Evolutionary conservation across 2,888 invertebrate genomes (phyloP).

Genomic region (Frankliniella intonsa): DNA sequence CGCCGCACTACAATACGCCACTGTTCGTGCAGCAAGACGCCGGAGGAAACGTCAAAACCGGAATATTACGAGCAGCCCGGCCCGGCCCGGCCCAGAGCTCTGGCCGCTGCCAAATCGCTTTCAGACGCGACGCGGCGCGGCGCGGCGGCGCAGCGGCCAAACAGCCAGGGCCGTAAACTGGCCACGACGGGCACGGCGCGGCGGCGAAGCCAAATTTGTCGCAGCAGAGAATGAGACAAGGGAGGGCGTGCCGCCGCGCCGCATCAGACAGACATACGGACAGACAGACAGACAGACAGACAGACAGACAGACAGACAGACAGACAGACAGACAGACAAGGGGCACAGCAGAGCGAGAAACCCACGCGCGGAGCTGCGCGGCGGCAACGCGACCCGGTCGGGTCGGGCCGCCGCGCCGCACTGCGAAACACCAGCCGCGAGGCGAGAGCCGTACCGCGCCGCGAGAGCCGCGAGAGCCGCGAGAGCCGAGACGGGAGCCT

Average conservation of each 20-base stretch:
- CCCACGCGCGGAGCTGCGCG: background rate
- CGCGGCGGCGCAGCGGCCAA: too few relatives aligned
- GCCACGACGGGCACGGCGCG: too few relatives aligned
- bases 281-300: constrained; percentile 21
- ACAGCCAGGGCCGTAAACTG: too few relatives aligned
- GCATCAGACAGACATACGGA: background rate
- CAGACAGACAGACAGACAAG: background rate
- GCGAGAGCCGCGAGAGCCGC: too few relatives aligned
- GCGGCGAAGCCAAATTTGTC: constrained; percentile 29
- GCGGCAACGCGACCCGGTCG: background rate
- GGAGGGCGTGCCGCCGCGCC: background rate
- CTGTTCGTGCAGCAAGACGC: too few relatives aligned
- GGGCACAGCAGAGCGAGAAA: background rate
- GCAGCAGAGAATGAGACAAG: background rate
- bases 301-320: too few relatives aligned
- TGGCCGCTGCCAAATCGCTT: constrained; percentile 31
- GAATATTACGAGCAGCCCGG: constrained; percentile 39
- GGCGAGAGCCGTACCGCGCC: background rate
- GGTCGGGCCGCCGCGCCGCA: background rate
- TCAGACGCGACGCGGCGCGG: background rate
- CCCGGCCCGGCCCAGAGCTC: constrained; percentile 3
- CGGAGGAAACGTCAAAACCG: constrained; percentile 35
- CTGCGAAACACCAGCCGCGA: background rate
- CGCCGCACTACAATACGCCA: too few relatives aligned
- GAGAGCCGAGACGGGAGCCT: background rate